Evolutionary conservation across 2,797 vertebrate species (phyloP), one percentile per base, ranked within the genome.

Genomic region (Danio aesculapii): DNA sequence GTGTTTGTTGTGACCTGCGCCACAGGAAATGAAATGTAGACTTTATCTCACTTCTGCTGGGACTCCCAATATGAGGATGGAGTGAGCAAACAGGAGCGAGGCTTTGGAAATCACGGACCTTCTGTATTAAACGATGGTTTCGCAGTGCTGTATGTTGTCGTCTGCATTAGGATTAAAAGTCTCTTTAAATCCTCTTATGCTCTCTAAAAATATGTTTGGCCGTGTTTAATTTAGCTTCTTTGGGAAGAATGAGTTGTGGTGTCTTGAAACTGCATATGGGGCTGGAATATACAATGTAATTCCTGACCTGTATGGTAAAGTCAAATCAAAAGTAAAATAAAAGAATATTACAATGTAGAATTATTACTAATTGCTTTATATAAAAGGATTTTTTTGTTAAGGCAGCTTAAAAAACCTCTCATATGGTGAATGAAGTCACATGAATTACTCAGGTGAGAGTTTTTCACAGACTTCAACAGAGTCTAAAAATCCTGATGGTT

Each of bases 21-120:
- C 21, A 79, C 78, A 86, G 86, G 84, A 87, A 87, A 87, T 87
- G 61, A 87, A 86, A 81, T 53, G 41, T 59, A 77, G 82, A 58
- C 82, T 78, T 81, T 78, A 85, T 86, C 82, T 81, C 75, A 76
- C 30, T 50, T 66, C 74, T 81, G 16, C 58, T 46, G 47, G 17
- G 8, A 10, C 8, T 72, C 74, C 30, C 43, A 73, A 73, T 64
- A 80, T 57, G 70, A 74, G 52, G 57, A 13, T 6, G 69, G 46
- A 12, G 68, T 21, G 6, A 41, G 46, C 1, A 4, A 59, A 46
- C 10, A 19, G 10, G 13, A 50, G 21, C n/a, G 75, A 44, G 50
- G 14, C 41, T 79, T 69, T 61, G n/a, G 21, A 71, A 50, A 68
- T 14, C 8, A 13, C 57, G 39, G 62, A 67, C 43, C 64, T 39